A percentile compares a stretch with the other conserved stretches of the same genome.
These are phyloP conservation scores for Chrysochloris asiatica DNA, from an alignment of 2,113 vertebrate species.

Conservation along the genomic window DNA sequence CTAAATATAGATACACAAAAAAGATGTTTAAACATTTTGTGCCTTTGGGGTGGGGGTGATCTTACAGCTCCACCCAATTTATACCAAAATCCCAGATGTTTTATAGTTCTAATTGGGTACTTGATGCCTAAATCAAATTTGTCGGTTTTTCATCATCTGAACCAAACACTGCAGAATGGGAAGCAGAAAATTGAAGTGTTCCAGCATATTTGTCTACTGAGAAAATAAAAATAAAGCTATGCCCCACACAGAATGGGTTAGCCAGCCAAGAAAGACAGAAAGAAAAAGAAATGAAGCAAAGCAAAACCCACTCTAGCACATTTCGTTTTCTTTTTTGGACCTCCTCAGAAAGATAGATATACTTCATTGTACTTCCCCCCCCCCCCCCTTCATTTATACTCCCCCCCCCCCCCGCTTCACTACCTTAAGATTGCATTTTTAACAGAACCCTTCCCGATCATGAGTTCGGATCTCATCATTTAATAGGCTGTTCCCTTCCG, in stretches of 20 bases:
- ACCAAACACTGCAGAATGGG: conserved; percentile 73
- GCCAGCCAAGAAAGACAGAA: conserved; percentile 51
- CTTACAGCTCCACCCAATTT: conserved; percentile 66
- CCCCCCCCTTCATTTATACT: no score
- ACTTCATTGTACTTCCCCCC: not conserved
- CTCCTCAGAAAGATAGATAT: conserved; percentile 14
- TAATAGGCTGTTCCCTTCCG: conserved; percentile 39
- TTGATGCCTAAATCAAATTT: conserved; percentile 72
- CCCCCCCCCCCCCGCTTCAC: no score
- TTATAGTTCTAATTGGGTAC: conserved; percentile 73
- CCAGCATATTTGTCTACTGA: conserved; percentile 78
- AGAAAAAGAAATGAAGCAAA: conserved; percentile 6
- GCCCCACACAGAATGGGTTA: conserved; percentile 52
- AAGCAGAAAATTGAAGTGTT: conserved; percentile 80
- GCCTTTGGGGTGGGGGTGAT: no score
- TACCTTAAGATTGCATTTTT: not conserved
- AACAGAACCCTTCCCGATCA: not conserved
- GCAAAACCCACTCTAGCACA: not conserved
- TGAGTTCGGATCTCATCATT: conserved; percentile 13
- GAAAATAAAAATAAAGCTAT: conserved; percentile 81
- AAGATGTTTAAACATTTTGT: conserved; percentile 48
- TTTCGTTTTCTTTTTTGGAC: conserved; percentile 45
- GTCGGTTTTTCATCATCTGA: conserved; percentile 79
- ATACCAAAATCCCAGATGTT: conserved; percentile 74
- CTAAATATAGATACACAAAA: conserved; percentile 58